A percentile compares a stretch with the other conserved stretches of the same genome.
Conservation (phyloP, 2,113 vertebrate genomes). For the Pseudorectes ferrugineus region DNA sequence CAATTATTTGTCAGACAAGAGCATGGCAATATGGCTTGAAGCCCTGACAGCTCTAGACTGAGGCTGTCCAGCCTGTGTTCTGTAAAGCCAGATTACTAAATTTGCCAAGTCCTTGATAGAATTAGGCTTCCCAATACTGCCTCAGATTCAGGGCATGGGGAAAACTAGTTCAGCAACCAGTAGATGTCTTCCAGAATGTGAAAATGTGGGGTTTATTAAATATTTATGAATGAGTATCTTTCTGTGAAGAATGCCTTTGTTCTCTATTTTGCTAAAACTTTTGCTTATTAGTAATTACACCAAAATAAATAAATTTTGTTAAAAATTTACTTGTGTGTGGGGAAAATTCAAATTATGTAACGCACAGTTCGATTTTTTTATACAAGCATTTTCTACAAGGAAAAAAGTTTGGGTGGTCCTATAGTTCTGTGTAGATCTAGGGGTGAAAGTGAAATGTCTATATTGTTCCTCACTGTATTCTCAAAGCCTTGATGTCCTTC, state of each 20-base stretch:
- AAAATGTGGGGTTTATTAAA: neutral
- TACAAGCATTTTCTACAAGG: neutral
- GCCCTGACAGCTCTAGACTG: neutral
- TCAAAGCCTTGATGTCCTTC: neutral
- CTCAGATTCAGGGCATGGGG: neutral
- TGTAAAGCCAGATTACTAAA: neutral
- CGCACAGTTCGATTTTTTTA: neutral
- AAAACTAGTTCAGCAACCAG: neutral
- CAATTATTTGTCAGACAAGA: neutral
- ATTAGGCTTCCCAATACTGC: neutral
- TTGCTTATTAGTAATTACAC: neutral
- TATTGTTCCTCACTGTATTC: neutral
- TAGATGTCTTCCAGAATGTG: neutral
- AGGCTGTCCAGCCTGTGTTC: neutral
- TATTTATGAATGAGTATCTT: neutral
- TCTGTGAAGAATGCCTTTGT: neutral
- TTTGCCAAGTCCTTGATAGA: neutral
- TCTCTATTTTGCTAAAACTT: neutral
- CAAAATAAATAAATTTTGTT: neutral
- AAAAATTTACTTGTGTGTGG: neutral
- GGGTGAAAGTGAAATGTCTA: neutral
- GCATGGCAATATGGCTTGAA: neutral
- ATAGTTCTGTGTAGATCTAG: neutral
- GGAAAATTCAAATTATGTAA: neutral
- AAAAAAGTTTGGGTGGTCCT: neutral